Evolutionary conservation across 2,888 invertebrate genomes (phyloP).

Genomic region (Beris morrisii): DNA sequence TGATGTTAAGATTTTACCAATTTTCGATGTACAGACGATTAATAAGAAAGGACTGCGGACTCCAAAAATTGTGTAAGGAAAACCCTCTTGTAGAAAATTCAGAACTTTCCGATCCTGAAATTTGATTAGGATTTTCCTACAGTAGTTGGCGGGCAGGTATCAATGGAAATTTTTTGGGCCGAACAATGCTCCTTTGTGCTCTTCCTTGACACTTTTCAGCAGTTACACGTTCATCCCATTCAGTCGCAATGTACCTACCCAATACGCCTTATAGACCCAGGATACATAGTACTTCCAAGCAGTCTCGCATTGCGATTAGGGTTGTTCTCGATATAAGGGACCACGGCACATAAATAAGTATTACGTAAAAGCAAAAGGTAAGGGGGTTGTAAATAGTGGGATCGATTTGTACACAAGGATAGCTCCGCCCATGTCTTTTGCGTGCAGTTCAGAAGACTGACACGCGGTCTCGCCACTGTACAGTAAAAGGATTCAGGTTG

Average conservation of each 20-base stretch:
- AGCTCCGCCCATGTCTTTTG: slow-evolving; percentile 9
- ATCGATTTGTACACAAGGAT: slow-evolving; percentile 13
- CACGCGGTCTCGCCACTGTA: slow-evolving; percentile 4
- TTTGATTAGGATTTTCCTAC: slow-evolving; percentile 24
- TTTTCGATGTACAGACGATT: slow-evolving; percentile 9
- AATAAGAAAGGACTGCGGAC: too few species aligned
- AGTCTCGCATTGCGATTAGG: slow-evolving; percentile 14
- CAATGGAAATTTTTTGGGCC: not conserved
- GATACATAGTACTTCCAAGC: not conserved
- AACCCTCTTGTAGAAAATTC: not conserved
- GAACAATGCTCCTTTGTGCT: not conserved
- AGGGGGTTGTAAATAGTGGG: slow-evolving; percentile 10
- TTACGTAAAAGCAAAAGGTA: too few species aligned
- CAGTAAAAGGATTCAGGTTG: not conserved
- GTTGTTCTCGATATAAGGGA: slow-evolving; percentile 1
- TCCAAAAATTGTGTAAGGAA: not conserved
- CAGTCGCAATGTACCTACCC: not conserved
- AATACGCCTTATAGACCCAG: not conserved
- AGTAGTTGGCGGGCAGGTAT: slow-evolving; percentile 13
- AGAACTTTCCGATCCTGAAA: slow-evolving; percentile 14
- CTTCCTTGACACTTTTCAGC: not conserved
- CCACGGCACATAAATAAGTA: too few species aligned
- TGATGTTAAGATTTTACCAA: slow-evolving; percentile 18
- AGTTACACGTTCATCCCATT: not conserved
- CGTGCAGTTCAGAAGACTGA: slow-evolving; percentile 4